Evolutionary conservation across 1,140 invertebrate species (phyloP), one percentile per base, ranked within the genome.

Genomic region (Drosophila ananassae): DNA sequence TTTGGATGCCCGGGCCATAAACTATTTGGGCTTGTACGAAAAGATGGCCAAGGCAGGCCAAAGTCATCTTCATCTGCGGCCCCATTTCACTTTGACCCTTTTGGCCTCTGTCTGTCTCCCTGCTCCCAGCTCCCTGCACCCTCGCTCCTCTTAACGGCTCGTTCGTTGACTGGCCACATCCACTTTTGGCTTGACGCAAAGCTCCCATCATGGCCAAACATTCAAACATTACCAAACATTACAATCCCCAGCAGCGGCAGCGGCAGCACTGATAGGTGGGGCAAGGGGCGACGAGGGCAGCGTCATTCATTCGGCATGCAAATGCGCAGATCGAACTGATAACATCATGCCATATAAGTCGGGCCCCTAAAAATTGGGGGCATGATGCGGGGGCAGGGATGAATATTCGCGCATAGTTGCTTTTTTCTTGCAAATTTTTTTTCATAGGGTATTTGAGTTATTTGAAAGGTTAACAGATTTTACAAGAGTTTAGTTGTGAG

Each of bases 321-420:
- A 84, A 84, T 84, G 82, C 81, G 82, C 81, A 87, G 81, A 84
- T 84, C 81, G 81, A 84, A 84, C 81, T 84, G 81, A 84, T 84
- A 84, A 87, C 81, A 83, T 84, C 79, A 83, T 78, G 79, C 81
- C 81, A 87, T 67, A 69, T 69, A 57, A 30, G 66, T 68, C 52
- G 41, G n/a, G 2, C 44, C 51, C 63, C 63, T 34, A n/a, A 64
- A 25, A 21, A 12, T n/a, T 1, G 51, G 34, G 17, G 52, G 8
- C 10, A 30, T 2, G 37, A 9, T 4, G 34, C 12, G 34, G 34
- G 34, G 12, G 10, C 3, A 10, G 41, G 41, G 60, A 46, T 57
- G 63, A 67, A 69, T 69, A 74, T 74, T 74, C 72, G 72, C 72
- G 77, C 77, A 84, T 85, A 85, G 81, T 77, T 84, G 68, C 56